These are phyloP conservation scores for Corythoichthys haematopterus DNA, from an alignment of 2,113 vertebrate genomes.

Conservation along the genomic window DNA sequence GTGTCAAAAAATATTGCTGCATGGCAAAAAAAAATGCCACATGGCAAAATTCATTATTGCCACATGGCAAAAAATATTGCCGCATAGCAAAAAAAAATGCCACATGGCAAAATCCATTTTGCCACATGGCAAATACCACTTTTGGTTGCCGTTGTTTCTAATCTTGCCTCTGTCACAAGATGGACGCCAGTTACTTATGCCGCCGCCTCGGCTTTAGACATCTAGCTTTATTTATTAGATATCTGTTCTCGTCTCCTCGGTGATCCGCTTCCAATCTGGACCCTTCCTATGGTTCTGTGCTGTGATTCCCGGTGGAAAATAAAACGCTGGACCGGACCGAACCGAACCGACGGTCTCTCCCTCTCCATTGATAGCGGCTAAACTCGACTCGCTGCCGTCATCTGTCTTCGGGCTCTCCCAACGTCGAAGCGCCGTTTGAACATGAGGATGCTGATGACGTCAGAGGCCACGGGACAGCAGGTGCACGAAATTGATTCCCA, in stretches of 20 bases:
- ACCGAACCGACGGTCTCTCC: not conserved
- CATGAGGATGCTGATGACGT: not conserved
- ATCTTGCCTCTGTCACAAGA: not conserved
- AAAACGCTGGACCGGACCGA: too few species aligned
- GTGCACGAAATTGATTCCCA: not conserved
- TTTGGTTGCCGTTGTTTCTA: not conserved
- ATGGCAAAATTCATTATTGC: too few species aligned
- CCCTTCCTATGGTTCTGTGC: constrained; percentile 1
- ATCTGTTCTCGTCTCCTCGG: not conserved
- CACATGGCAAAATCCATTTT: too few species aligned
- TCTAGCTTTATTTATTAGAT: too few species aligned
- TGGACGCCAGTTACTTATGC: not conserved
- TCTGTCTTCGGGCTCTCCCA: not conserved
- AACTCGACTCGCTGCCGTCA: not conserved
- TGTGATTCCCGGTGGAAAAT: not conserved
- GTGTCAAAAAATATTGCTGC: too few species aligned
- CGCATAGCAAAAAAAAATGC: too few species aligned
- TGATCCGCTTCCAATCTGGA: constrained; percentile 1
- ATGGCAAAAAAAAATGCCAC: too few species aligned
- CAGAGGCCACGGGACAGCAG: not conserved
- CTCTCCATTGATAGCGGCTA: not conserved
- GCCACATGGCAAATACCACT: too few species aligned
- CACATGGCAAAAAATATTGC: too few species aligned
- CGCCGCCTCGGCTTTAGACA: too few species aligned
- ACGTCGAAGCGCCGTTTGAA: not conserved